Evolutionary conservation across 2,888 invertebrate genomes (phyloP), one percentile per base, ranked within the genome.

Genomic region (Aelia acuminata): DNA sequence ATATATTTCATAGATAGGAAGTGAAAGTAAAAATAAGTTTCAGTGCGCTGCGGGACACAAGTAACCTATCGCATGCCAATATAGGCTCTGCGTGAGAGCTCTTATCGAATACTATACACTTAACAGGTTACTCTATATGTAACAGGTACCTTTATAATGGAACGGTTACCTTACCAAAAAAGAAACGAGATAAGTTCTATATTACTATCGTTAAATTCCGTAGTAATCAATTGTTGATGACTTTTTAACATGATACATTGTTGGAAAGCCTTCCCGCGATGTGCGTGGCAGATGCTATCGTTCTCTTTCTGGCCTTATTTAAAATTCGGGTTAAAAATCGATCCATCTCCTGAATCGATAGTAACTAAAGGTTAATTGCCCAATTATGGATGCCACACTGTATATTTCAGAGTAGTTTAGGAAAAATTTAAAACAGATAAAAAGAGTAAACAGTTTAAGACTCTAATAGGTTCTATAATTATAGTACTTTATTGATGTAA

Each of bases 151-250:
- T 70, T 26, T 10, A 70, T 70, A 35, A 70, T 35, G 63, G 35
- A 70, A 70, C 63, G 63, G 63, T 70, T 70, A 57, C 57, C 13
- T 57, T 57, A 11, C 15, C 26, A 26, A 31, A 26, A 57, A 26
- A 1, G 7, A 13, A n/a, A 4, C 18, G 22, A 57, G 57, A 57
- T 31, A 57, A 57, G 26, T 26, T 57, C 26, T 26, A 0, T 15
- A 57, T 57, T 57, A 31, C 63, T 70, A 35, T 35, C 63, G 7
- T 20, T 70, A 70, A 15, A 70, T 70, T 70, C 35, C 18, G 31
- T 70, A 70, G 63, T 57, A 35, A 70, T 70, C 63, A 15, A 70
- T 35, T 70, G 63, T 70, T 70, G 63, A 70, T 70, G 18, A 70
- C 31, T 70, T 70, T 70, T 35, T 35, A 35, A 35, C 63, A 70